These are phyloP conservation scores for Trigoniulus corallinus DNA, from an alignment of 1,140 invertebrate species.

Conservation along the genomic window DNA sequence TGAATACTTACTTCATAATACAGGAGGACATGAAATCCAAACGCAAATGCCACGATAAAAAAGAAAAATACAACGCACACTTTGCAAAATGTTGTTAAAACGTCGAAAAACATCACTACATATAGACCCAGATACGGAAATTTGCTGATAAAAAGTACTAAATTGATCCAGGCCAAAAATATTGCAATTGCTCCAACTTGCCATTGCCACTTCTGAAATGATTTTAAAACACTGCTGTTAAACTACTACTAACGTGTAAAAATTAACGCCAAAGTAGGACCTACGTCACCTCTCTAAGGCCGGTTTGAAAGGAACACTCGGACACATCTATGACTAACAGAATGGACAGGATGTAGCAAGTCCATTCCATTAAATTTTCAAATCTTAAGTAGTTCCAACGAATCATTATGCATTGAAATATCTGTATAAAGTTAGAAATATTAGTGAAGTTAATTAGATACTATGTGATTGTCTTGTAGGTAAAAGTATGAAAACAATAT, in stretches of 20 bases:
- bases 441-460: too few species aligned
- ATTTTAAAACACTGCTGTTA: slow-evolving; percentile 2
- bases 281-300: slow-evolving; percentile 23
- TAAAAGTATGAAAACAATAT: too few species aligned
- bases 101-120: slow-evolving; percentile 38
- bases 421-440: slow-evolving; percentile 15
- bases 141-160: slow-evolving; percentile 31
- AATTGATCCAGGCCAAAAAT: slow-evolving; percentile 33
- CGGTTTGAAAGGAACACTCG: slow-evolving; percentile 24
- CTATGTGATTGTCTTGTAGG: too few species aligned
- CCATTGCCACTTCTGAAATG: slow-evolving; percentile 33
- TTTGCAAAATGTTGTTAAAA: slow-evolving; percentile 32
- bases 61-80: slow-evolving; percentile 34
- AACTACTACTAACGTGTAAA: slow-evolving; percentile 9
- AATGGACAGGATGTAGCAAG: slow-evolving; percentile 28
- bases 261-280: slow-evolving; percentile 31
- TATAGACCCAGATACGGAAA: slow-evolving; percentile 35
- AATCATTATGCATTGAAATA: slow-evolving; percentile 25
- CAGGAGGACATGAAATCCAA: slow-evolving; percentile 31
- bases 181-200: slow-evolving; percentile 29
- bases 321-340: slow-evolving; percentile 30
- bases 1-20: slow-evolving; percentile 26
- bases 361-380: slow-evolving; percentile 33
- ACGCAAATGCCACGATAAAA: slow-evolving; percentile 33
- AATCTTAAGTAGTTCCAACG: slow-evolving; percentile 26